Conservation (phyloP, 2,113 vertebrate genomes). For the Cynocephalus volans region DNA sequence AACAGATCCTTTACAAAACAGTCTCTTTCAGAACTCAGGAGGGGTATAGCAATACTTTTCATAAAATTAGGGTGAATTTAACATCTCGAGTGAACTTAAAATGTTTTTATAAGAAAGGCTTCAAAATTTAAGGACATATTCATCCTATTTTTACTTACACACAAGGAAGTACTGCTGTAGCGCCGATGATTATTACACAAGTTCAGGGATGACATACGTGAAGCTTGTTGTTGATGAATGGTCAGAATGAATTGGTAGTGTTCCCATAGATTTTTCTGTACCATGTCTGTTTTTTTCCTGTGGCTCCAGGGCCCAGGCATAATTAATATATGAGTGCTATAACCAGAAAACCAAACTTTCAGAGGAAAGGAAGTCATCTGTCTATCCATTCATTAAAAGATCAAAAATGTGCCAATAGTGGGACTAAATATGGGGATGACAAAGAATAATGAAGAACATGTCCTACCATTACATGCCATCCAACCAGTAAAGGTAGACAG, state of each 20-base stretch:
- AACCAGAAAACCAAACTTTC: not conserved
- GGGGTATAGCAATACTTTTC: slow-evolving; percentile 31
- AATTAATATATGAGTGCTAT: not conserved
- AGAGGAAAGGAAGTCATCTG: not conserved
- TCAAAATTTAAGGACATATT: not conserved
- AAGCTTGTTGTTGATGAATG: not conserved
- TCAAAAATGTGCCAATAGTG: not conserved
- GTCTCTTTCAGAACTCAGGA: slow-evolving; percentile 56
- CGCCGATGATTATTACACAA: not conserved
- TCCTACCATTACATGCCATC: not conserved
- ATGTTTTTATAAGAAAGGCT: slow-evolving; percentile 53
- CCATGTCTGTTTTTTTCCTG: not conserved
- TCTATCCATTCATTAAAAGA: not conserved
- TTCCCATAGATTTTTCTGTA: not conserved
- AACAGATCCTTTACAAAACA: slow-evolving; percentile 65
- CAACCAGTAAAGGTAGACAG: not conserved
- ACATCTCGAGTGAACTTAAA: slow-evolving; percentile 51
- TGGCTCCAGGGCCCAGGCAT: not conserved
- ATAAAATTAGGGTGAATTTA: slow-evolving; percentile 29
- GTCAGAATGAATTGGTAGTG: not conserved
- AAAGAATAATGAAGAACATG: not conserved
- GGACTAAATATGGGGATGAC: not conserved
- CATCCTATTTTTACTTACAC: not conserved
- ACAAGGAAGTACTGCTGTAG: not conserved
- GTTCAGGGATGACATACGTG: not conserved